Base-by-base conservation (phyloP, 2,888 invertebrate genomes). In the Himalopsyche kuldschensis region DNA sequence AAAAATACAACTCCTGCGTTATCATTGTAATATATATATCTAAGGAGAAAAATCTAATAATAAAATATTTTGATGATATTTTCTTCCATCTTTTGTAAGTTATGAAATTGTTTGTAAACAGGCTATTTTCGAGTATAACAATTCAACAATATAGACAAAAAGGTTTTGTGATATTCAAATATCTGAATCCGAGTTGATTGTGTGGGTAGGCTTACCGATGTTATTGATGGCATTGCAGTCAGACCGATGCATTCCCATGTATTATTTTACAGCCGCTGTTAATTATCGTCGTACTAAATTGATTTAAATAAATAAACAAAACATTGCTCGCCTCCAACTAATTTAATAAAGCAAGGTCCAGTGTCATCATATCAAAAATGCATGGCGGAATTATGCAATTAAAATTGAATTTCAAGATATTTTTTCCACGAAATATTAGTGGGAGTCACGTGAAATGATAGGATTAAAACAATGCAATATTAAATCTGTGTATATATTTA, bases 221-320 rank as follows among this genome's bases (percentile, higher is more conserved):
- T 85, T 81, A 85, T 85, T 83, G 83, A 85, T 85, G 85, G 79
- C 78, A 41, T 83, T 78, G 63, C 82, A 63, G 81, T 20, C 75
- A 35, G 76, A 81, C 77, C 75, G 69, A 79, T 76, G 84, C 48
- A 46, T 83, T 83, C 81, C 82, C 41, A 79, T 81, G 82, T 83
- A 83, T 85, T 85, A 83, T 82, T 83, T 82, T 83, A 81, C 85
- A 79, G 76, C 78, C 79, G 11, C 83, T 81, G 83, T 85, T 85
- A 83, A 85, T 85, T 85, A 85, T 83, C 81, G 78, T 81, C 85
- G 63, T 47, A 75, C 41, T 20, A 55, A 55, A 55, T 55, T 55
- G 55, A 55, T 55, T 55, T 55, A 55, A 55, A 55, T 24, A 55
- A 55, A 55, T 55, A 55, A 55, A 55, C 55, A 55, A 55, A 55